phyloP scores from a whole-genome alignment of 2,113 vertebrate species.

The Octodon degus region DNA sequence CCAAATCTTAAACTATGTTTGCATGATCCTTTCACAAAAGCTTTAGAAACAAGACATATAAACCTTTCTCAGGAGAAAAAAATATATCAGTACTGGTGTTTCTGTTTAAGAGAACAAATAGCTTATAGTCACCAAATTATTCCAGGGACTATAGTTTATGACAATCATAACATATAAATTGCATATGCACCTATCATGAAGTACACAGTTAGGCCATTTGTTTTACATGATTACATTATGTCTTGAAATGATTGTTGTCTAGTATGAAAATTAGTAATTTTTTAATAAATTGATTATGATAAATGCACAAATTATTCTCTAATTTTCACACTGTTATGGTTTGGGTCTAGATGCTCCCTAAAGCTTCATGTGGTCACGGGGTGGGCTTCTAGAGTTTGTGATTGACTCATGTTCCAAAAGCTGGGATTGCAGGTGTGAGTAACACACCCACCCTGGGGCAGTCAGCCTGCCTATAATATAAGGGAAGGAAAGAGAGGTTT shows the following conservation, averaged over 20 bases:
- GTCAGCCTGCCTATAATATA: no score
- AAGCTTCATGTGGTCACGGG: no score
- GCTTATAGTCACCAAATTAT: not conserved
- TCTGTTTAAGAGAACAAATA: slow-evolving; percentile 4
- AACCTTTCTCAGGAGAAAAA: not conserved
- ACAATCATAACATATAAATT: not conserved
- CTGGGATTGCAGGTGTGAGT: no score
- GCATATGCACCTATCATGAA: not conserved
- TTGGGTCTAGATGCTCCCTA: no score
- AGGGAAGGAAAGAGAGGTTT: no score
- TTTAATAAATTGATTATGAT: not conserved
- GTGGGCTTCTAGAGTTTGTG: no score
- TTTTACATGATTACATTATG: not conserved
- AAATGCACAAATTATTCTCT: not conserved
- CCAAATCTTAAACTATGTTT: slow-evolving; percentile 6
- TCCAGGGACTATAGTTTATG: not conserved
- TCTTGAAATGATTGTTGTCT: slow-evolving; percentile 5
- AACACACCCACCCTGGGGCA: no score
- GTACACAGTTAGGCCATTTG: not conserved
- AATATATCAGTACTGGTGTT: not conserved
- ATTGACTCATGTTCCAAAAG: no score
- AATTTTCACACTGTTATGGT: not conserved
- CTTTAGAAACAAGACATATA: not conserved
- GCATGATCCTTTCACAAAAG: not conserved
- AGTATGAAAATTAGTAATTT: not conserved